These are phyloP conservation scores for Scolopax bukidnonensis DNA, from an alignment of 2,797 vertebrate genomes.

Conservation along the genomic window DNA sequence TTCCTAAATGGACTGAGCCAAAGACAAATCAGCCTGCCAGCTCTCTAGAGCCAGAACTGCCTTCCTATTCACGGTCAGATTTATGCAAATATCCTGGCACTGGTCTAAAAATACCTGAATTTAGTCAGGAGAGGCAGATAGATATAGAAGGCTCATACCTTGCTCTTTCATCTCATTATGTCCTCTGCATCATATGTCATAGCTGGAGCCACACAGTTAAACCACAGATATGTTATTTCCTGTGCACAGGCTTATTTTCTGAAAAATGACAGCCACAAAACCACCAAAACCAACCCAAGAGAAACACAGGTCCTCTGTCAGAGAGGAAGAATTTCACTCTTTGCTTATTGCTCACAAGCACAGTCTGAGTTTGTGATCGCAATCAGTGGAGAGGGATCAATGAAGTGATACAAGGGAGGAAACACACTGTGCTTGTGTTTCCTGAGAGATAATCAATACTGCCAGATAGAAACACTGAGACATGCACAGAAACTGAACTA, in stretches of 20 bases:
- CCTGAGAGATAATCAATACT: neutral
- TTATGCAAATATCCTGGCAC: conserved; percentile 3
- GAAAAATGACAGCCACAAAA: neutral
- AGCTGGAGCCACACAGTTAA: neutral
- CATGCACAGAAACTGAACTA: neutral
- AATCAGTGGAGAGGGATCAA: neutral
- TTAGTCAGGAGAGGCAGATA: neutral
- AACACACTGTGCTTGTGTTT: neutral
- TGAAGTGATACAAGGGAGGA: neutral
- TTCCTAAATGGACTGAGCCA: conserved; percentile 22
- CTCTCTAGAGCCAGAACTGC: neutral
- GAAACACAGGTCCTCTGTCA: neutral
- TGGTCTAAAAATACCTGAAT: conserved; percentile 26
- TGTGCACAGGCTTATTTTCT: neutral
- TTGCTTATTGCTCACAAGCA: neutral
- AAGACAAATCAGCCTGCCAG: conserved; percentile 15
- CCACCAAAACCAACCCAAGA: neutral
- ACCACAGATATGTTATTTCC: neutral
- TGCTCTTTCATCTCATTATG: neutral
- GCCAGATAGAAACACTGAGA: neutral
- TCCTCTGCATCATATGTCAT: neutral
- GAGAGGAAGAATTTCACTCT: neutral
- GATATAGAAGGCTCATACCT: neutral
- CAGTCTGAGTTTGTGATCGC: neutral
- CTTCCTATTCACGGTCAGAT: conserved; percentile 15